Conservation (phyloP, 2,113 vertebrate species). For the Neofelis nebulosa region DNA sequence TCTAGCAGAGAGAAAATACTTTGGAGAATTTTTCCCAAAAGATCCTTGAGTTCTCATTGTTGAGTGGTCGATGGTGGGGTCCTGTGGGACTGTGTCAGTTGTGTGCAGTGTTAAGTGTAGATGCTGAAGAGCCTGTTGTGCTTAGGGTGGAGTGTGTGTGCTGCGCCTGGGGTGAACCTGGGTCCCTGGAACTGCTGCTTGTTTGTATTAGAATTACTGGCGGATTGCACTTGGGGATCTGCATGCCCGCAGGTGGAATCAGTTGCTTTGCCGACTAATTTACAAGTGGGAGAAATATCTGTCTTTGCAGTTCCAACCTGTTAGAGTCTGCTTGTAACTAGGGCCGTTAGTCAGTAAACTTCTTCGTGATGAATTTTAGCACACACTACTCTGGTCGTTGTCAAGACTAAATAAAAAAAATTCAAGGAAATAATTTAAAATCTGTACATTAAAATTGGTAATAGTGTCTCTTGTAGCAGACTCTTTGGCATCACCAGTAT, state of each 20-base stretch:
- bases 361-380: slow-evolving; percentile 30
- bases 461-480: background rate
- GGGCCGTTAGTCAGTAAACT: slow-evolving; percentile 76
- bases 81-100: background rate
- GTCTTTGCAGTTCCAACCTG: slow-evolving; percentile 79
- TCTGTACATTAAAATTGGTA: background rate
- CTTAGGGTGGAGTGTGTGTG: slow-evolving; percentile 20
- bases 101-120: background rate
- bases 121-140: background rate
- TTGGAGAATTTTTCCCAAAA: slow-evolving; percentile 52
- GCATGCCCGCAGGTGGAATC: slow-evolving; percentile 69
- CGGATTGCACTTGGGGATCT: slow-evolving; percentile 48
- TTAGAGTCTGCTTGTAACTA: slow-evolving; percentile 78
- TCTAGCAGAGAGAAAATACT: slow-evolving; percentile 56
- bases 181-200: background rate
- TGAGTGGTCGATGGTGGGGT: background rate
- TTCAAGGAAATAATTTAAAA: background rate
- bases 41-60: slow-evolving; percentile 34
- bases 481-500: background rate
- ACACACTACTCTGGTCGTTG: background rate
- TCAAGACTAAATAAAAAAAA: background rate
- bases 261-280: slow-evolving; percentile 69
- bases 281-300: slow-evolving; percentile 69
- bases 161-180: background rate
- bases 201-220: slow-evolving; percentile 48